Evolutionary conservation across 1,140 invertebrate genomes (phyloP).

Genomic region (Euwallacea similis): DNA sequence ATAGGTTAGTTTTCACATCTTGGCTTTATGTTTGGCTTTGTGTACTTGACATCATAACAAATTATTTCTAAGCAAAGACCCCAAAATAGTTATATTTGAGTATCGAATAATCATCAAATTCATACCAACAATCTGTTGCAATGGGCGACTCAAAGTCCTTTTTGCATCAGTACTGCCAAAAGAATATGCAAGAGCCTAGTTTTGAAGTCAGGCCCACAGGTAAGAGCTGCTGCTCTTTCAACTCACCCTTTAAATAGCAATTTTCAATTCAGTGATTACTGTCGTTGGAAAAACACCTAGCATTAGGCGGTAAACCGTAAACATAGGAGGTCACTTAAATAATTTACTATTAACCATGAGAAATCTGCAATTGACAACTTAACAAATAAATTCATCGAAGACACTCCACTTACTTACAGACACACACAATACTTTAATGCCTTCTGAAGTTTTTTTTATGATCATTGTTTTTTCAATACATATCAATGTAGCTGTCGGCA

Average conservation of each 20-base stretch:
- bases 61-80: too few species aligned
- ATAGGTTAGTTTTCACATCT: too few species aligned
- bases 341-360: not conserved
- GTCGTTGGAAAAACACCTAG: slow-evolving; percentile 13
- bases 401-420: not conserved
- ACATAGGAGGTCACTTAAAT: not conserved
- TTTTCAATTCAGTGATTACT: not conserved
- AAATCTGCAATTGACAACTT: not conserved
- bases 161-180: slow-evolving; percentile 86
- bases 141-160: slow-evolving; percentile 80
- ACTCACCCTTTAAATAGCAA: too few species aligned
- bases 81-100: too few species aligned
- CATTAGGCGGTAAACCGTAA: not conserved
- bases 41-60: too few species aligned
- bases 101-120: too few species aligned
- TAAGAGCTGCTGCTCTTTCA: slow-evolving; percentile 49
- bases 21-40: too few species aligned
- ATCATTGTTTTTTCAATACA: too few species aligned
- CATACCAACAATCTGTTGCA: too few species aligned
- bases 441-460: too few species aligned
- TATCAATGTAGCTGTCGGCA: too few species aligned
- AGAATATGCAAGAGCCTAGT: slow-evolving; percentile 72
- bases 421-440: not conserved
- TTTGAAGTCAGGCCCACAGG: slow-evolving; percentile 83
- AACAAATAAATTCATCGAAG: not conserved